A percentile compares a stretch with the other conserved stretches of the same genome.
phyloP scores from a whole-genome alignment of 2,797 vertebrate species.

The Sparidentex hasta region DNA sequence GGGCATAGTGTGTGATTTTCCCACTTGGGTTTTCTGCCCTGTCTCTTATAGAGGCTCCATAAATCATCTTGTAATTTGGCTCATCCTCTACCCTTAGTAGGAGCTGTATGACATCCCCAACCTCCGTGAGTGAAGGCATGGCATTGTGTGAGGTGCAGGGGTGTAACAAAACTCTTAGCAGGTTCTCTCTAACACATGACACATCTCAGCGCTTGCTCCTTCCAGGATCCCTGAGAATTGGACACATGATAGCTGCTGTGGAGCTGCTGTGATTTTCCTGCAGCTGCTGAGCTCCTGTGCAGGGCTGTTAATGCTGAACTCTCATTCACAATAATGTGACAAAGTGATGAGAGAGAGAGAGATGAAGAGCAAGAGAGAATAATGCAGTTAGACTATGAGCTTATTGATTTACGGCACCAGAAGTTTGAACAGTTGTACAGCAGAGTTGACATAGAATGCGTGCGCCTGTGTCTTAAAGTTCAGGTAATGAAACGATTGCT shows the following conservation, averaged over 20 bases:
- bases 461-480: slow-evolving; percentile 3
- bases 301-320: slow-evolving; percentile 20
- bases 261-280: slow-evolving; percentile 42
- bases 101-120: slow-evolving; percentile 54
- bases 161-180: slow-evolving; percentile 62
- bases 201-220: slow-evolving; percentile 59
- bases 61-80: slow-evolving; percentile 74
- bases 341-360: slow-evolving; percentile 40
- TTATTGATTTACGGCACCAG: slow-evolving; percentile 43
- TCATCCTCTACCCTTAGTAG: slow-evolving; percentile 62
- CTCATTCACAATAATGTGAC: slow-evolving; percentile 38
- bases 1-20: slow-evolving; percentile 47
- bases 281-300: slow-evolving; percentile 29
- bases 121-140: slow-evolving; percentile 32
- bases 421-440: slow-evolving; percentile 40
- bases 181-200: slow-evolving; percentile 50
- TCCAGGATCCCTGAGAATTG: slow-evolving; percentile 58
- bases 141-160: slow-evolving; percentile 22
- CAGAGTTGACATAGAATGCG: slow-evolving; percentile 31
- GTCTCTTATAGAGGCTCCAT: slow-evolving; percentile 63
- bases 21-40: slow-evolving; percentile 56
- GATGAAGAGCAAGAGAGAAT: slow-evolving; percentile 29
- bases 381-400: slow-evolving; percentile 33
- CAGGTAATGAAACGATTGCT: neutral
- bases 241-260: slow-evolving; percentile 57